Base-by-base conservation (phyloP, 2,888 invertebrate species). In the Proisotoma minuta region DNA sequence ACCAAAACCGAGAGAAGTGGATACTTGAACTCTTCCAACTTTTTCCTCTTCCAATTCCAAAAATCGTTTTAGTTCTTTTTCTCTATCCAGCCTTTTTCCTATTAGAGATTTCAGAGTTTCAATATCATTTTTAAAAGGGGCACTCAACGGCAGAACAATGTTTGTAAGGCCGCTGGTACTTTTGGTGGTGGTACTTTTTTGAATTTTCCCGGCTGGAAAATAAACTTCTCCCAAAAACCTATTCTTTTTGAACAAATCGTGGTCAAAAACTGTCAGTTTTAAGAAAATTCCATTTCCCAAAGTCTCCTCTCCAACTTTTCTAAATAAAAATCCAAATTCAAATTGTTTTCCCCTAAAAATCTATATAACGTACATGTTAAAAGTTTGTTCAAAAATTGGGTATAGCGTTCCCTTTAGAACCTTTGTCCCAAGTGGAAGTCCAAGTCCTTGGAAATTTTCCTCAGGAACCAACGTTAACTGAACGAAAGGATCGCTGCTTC, bases 321-420 rank as follows among this genome's bases (percentile, higher is more conserved):
- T 34, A 15, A 10, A 34, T 15, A 34, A 15, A 10, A 34, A 34
- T 34, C 8, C 8, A 34, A 34, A 15, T 34, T 34, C 15, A 8
- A 34, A 10, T 34, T 10, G 8, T 15, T 10, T 10, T 10, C 34
- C 34, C 8, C 8, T 15, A 34, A 34, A 34, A 34, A 34, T n/a
- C 15, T 15, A 15, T 18, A 39, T 20, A 23, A 28, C 79, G 79
- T 75, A 82, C 82, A 82, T 82, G 77, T 81, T 81, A 74, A 83
- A 83, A 2, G 79, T 79, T 74, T 83, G 83, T 65, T 83, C 82
- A 74, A 81, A 83, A 1, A 80, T 76, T 2, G 83, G 83, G 70
- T 81, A 81, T 23, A 83, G 75, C 1, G 80, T 81, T 72, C 81
- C 81, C 73, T 80, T 80, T 57, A 81, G 78, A 26, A 81, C 78